Evolutionary conservation across 1,140 invertebrate genomes (phyloP), one percentile per base, ranked within the genome.

Genomic region (Drosophila pruinosa): DNA sequence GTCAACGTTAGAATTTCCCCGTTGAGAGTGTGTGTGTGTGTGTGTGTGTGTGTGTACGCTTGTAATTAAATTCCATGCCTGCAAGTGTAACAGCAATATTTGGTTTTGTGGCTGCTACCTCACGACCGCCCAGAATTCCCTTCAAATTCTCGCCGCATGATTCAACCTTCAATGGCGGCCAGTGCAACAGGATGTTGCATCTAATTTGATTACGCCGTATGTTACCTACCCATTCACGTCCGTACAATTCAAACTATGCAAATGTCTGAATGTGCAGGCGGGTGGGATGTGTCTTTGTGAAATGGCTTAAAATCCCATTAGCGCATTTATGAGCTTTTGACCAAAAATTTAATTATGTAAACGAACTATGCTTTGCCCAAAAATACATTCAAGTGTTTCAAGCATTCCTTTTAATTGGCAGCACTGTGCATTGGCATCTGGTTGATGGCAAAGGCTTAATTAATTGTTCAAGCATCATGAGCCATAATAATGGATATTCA

Each of bases 11-110:
- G 31, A 45, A 41, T 48, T 24, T 38, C 41, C 14, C n/a, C 53
- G 28, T 22, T 8, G 10, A 39, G 5, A 7, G 26, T 17, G 45
- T 21, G 53, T 34, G 31, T 56, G 63, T 58, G 47, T 57, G 67
- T 52, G 59, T 62, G 65, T 24, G 39, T 24, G 38, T 54, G 28
- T 56, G 26, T 39, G 50, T 39, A 43, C 54, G 74, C 64, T 63
- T 86, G 77, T 88, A 88, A 88, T 88, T 88, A 88, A 88, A 88
- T 88, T 88, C 83, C 75, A 70, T 88, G 59, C 78, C 78, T 72
- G 82, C 78, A 76, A 77, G 75, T 77, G 67, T 74, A 77, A 75
- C 67, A 71, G 65, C 56, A 71, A 78, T 88, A 88, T 88, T 88
- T 88, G 82, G 81, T 88, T 86, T 75, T 71, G 53, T 63, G 62